Base-by-base conservation (phyloP, 2,888 invertebrate genomes). In the Plagiodera versicolora region DNA sequence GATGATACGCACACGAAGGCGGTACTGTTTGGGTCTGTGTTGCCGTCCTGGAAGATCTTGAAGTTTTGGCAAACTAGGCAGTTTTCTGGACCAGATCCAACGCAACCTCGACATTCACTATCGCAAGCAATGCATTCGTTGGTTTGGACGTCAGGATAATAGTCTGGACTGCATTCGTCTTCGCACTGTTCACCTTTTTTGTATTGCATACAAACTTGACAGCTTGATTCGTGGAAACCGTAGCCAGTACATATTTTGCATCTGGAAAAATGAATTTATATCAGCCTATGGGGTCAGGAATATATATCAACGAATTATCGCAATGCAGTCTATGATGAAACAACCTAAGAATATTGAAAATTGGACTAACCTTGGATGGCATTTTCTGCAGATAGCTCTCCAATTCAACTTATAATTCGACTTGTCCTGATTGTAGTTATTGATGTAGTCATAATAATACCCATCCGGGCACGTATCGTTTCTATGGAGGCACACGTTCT, bases 151-250 rank as follows among this genome's bases (percentile, higher is more conserved):
- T 95, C 91, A 0, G 93, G 90, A 75, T 89, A 97, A 75, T 93
- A 90, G 75, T 95, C 94, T 0, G 85, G 78, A 0, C 94, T 91
- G 74, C 96, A 96, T 74, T 92, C 91, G 65, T 95, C 91, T 75
- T 94, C 94, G 74, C 95, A 96, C 75, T 94, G 93, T 74, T 94
- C 94, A 0, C 91, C 92, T 61, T 90, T 86, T 72, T 91, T 91
- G 78, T 90, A 96, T 58, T 90, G 90, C 20, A 89, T 87, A 77
- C 98, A 98, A 68, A 92, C 89, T 71, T 89, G 89, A 77, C 97
- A 98, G 4, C 93, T 90, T 74, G 88, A 87, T 70, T 89, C 88
- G 71, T 95, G 93, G 70, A 93, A 91, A 19, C 96, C 95, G 74
- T 91, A 94, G 1, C 91, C 92, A 6, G 89, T 90, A 78, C 98